phyloP scores from a whole-genome alignment of 64 coral and sea anemone species.

The Dendrophyllia cribrosa region DNA sequence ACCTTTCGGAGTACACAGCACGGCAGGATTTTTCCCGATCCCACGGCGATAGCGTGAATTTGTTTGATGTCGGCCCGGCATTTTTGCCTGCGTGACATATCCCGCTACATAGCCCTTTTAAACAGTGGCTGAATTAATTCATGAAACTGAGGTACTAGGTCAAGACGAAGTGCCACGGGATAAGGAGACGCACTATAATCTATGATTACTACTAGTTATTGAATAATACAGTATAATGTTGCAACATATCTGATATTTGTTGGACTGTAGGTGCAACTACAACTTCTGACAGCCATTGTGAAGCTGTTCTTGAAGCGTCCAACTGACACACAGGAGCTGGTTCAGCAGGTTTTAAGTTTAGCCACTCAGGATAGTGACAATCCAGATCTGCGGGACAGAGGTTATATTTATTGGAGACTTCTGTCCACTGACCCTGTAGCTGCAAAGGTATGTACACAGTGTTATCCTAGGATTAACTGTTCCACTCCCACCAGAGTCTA shows the following conservation, averaged over 20 bases:
- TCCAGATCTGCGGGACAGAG: slow-evolving; percentile 95
- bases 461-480: not conserved
- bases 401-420: slow-evolving; percentile 98
- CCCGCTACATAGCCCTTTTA: too few relatives aligned
- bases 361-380: slow-evolving; percentile 98
- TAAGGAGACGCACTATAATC: too few relatives aligned
- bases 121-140: too few relatives aligned
- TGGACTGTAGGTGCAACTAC: slow-evolving; percentile 86
- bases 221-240: too few relatives aligned
- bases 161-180: too few relatives aligned
- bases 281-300: slow-evolving; percentile 95
- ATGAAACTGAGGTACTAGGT: too few relatives aligned
- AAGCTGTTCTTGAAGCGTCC: slow-evolving; percentile 99
- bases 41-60: too few relatives aligned
- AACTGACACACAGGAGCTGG: slow-evolving; percentile 97
- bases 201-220: too few relatives aligned
- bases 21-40: too few relatives aligned
- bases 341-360: slow-evolving; percentile 96
- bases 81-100: too few relatives aligned
- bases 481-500: not conserved
- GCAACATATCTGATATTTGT: not conserved
- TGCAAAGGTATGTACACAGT: slow-evolving; percentile 74
- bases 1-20: too few relatives aligned
- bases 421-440: slow-evolving; percentile 97
- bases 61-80: too few relatives aligned